Conservation (phyloP, 2,113 vertebrate genomes). For the Fulmarus glacialis region DNA sequence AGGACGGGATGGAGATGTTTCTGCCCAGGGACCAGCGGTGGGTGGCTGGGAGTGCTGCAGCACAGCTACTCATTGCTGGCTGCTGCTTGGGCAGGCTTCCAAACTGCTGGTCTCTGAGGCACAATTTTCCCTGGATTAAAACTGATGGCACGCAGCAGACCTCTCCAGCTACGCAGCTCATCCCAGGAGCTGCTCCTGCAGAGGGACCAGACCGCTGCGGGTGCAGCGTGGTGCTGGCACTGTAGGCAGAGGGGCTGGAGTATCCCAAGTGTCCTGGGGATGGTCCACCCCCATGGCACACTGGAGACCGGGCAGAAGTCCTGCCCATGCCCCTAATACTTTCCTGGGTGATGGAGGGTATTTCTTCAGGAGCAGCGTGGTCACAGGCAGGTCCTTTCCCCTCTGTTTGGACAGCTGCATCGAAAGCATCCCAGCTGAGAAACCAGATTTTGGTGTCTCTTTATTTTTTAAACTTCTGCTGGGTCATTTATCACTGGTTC, state of each 20-base stretch:
- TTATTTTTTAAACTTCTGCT: not conserved
- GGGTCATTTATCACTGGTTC: not conserved
- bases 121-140: not conserved
- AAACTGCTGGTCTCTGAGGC: not conserved
- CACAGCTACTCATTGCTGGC: not conserved
- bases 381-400: not conserved
- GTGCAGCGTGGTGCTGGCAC: fast-evolving
- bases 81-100: not conserved
- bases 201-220: fast-evolving
- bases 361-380: not conserved
- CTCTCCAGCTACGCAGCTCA: not conserved
- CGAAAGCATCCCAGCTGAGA: not conserved
- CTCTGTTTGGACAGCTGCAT: not conserved
- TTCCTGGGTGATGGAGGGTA: not conserved
- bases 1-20: not conserved
- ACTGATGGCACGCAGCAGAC: not conserved
- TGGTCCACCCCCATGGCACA: not conserved
- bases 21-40: fast-evolving
- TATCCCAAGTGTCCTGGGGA: not conserved
- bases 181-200: not conserved
- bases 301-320: fast-evolving
- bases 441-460: not conserved
- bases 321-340: not conserved
- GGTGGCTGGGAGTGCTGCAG: not conserved
- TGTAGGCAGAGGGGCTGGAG: not conserved